phyloP scores from a whole-genome alignment of 2,797 vertebrate species.

The Siniperca scherzeri region DNA sequence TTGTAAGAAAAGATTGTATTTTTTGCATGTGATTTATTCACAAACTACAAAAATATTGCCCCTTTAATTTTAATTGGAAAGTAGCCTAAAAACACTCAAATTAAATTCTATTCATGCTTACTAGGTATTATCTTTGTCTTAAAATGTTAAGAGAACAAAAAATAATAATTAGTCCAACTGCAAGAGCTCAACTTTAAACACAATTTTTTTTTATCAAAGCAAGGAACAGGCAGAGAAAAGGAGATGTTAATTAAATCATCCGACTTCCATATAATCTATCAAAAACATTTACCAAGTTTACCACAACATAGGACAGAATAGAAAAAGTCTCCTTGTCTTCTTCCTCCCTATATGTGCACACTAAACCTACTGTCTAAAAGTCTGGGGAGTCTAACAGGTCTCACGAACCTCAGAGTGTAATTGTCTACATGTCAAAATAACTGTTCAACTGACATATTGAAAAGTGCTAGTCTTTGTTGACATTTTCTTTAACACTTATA shows the following conservation, averaged over 20 bases:
- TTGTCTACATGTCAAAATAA: not conserved
- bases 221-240: slow-evolving; percentile 4
- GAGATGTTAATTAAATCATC: slow-evolving; percentile 39
- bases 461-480: not conserved
- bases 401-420: not conserved
- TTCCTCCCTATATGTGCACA: not conserved
- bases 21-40: not conserved
- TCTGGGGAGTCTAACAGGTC: not conserved
- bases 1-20: not conserved
- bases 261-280: slow-evolving; percentile 20
- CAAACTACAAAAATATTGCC: not conserved
- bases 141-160: slow-evolving; percentile 23
- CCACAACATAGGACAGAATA: not conserved
- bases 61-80: slow-evolving; percentile 18
- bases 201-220: slow-evolving; percentile 38
- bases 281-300: slow-evolving; percentile 7
- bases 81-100: slow-evolving; percentile 1
- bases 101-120: slow-evolving; percentile 17
- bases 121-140: slow-evolving; percentile 11
- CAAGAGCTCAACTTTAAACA: slow-evolving; percentile 37
- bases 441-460: not conserved
- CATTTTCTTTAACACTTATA: not conserved
- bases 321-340: not conserved
- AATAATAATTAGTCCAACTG: slow-evolving; percentile 40
- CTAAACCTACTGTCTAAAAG: not conserved